Evolutionary conservation across 2,797 vertebrate genomes (phyloP), one percentile per base, ranked within the genome.

Genomic region (Schizothorax lantsangensis): DNA sequence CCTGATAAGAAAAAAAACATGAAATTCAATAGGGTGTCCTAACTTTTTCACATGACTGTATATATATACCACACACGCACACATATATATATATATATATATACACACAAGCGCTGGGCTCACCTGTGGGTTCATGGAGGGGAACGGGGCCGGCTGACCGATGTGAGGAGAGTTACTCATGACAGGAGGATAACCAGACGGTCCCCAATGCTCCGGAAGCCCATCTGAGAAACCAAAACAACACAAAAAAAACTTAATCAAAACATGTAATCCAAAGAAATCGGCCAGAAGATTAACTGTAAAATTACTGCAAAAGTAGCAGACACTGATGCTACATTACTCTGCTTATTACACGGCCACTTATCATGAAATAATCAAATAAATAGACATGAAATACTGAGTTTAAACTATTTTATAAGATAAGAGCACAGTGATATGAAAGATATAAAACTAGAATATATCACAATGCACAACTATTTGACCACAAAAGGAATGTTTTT

Each of bases 171-270:
- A 94, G 90, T 96, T 96, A 0, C 96, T 95, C 90, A 97, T 92
- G 93, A 98, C 94, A 84, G 96, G 92, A 81, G 97, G 92, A 85
- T 97, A 98, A 86, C 95, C 95, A 30, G 97, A 93, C 88, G 98
- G 98, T 93, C 94, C 94, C 98, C 98, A 99, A 84, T 97, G 95
- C 91, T 99, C 97, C 0, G 97, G 97, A 85, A 97, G 95, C 89
- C 97, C 96, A 84, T 96, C 96, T 96, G 93, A 93, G 1, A 81
- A 87, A 88, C 15, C 69, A 17, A 86, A 9, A 33, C 64, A 68
- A 9, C 30, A 84, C 0, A 4, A 77, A 23, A 66, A 23, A 57
- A 40, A 1, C 1, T 21, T 57, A 6, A 66, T 36, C 7, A 15
- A 69, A 52, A 40, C 5, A n/a, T 73, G 19, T 1, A 43, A 49